Evolutionary conservation across 2,797 vertebrate genomes (phyloP).

Genomic region (Helarctos malayanus): DNA sequence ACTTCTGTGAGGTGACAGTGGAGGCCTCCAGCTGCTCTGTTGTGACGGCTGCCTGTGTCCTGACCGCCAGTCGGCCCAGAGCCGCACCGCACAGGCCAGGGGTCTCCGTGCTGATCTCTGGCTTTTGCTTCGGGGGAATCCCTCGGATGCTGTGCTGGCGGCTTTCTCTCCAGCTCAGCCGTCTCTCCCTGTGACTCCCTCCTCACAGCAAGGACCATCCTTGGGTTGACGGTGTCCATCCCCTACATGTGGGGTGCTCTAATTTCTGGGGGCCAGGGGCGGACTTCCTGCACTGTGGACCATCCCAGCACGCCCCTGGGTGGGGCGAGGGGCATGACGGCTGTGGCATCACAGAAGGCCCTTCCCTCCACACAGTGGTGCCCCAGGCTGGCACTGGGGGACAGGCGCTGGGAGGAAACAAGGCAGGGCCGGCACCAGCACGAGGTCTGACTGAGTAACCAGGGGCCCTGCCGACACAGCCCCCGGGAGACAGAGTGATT

Average conservation of each 20-base stretch:
- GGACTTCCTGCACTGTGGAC: not conserved
- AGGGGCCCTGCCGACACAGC: not conserved
- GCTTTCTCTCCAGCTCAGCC: not conserved
- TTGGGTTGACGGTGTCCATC: not conserved
- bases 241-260: rapidly evolving
- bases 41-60: not conserved
- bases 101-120: rapidly evolving
- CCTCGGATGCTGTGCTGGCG: rapidly evolving
- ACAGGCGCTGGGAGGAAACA: not conserved
- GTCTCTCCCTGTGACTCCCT: not conserved
- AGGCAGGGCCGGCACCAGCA: not conserved
- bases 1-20: rapidly evolving
- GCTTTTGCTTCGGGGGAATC: not conserved
- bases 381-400: not conserved
- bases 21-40: not conserved
- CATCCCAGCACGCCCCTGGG: rapidly evolving
- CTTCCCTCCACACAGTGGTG: rapidly evolving
- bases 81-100: not conserved
- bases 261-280: not conserved
- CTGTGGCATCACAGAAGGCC: not conserved
- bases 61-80: rapidly evolving
- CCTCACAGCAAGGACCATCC: not conserved
- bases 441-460: not conserved
- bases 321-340: not conserved
- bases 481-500: not conserved